These are phyloP conservation scores for Rhagoletis zephyria DNA, from an alignment of 1,140 invertebrate species.

Conservation along the genomic window DNA sequence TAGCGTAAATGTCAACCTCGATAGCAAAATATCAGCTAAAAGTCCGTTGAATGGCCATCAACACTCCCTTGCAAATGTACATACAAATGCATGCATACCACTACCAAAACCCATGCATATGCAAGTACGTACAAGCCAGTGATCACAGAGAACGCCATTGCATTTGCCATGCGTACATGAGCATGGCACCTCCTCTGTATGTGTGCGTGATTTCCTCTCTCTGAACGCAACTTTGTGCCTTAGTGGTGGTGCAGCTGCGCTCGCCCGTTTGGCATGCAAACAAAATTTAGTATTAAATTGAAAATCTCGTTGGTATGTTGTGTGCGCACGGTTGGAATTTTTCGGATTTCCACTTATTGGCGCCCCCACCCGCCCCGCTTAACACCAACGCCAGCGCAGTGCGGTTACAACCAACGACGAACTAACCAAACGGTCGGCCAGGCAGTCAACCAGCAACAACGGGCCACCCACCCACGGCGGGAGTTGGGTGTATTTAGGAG, in stretches of 20 bases:
- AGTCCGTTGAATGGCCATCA: slow-evolving; percentile 23
- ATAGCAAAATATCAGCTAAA: neutral
- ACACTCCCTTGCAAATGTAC: neutral
- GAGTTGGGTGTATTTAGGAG: neutral
- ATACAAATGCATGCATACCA: neutral
- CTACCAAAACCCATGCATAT: neutral
- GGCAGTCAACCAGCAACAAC: neutral
- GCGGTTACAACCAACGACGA: slow-evolving; percentile 9
- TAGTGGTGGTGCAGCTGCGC: neutral
- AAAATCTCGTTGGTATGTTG: neutral
- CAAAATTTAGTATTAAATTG: slow-evolving; percentile 50
- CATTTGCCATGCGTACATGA: slow-evolving; percentile 7
- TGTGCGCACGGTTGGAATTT: slow-evolving; percentile 38
- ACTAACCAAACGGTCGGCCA: neutral
- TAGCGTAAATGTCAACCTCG: neutral
- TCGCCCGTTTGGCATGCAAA: slow-evolving; percentile 49
- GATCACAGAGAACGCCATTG: slow-evolving; percentile 5
- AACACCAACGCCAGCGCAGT: neutral
- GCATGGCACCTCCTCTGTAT: neutral
- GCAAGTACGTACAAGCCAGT: no score
- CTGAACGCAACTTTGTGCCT: neutral
- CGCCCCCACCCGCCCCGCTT: slow-evolving; percentile 3
- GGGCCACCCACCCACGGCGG: slow-evolving; percentile 23
- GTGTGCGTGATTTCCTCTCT: slow-evolving; percentile 19
- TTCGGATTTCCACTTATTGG: slow-evolving; percentile 10